phyloP scores from a whole-genome alignment of 2,113 vertebrate genomes.

The Fulica atra region DNA sequence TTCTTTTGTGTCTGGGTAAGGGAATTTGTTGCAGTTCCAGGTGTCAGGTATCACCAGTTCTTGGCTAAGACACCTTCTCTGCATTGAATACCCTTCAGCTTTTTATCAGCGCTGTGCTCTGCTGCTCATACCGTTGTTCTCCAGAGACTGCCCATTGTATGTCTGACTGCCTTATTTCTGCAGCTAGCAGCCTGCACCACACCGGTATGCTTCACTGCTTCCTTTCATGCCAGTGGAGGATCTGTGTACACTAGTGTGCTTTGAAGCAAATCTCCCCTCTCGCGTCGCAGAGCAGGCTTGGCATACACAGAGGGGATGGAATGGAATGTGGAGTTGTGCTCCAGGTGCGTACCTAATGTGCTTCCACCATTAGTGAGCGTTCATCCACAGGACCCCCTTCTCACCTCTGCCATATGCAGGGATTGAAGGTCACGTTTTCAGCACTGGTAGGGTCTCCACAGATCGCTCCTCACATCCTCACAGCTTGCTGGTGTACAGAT shows the following conservation, averaged over 20 bases:
- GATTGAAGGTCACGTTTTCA: background rate
- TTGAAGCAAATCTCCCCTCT: background rate
- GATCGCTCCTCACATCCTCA: background rate
- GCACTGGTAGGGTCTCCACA: background rate
- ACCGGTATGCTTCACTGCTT: background rate
- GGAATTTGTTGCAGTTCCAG: background rate
- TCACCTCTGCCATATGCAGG: background rate
- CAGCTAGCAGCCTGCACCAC: background rate
- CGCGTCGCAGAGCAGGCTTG: accelerated
- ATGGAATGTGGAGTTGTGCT: background rate
- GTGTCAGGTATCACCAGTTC: background rate
- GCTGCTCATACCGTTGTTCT: background rate
- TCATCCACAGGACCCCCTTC: background rate
- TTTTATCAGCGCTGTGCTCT: background rate
- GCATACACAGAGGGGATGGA: background rate
- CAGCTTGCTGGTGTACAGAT: background rate
- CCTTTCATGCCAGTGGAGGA: background rate
- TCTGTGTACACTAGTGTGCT: background rate
- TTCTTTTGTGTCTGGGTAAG: background rate
- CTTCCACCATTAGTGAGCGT: background rate
- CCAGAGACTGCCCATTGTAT: background rate
- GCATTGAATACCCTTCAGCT: background rate
- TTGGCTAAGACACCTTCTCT: background rate
- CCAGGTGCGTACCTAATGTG: background rate
- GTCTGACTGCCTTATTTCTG: background rate